Conservation (phyloP, 1,140 invertebrate genomes). For the Stegodyphus mimosarum region DNA sequence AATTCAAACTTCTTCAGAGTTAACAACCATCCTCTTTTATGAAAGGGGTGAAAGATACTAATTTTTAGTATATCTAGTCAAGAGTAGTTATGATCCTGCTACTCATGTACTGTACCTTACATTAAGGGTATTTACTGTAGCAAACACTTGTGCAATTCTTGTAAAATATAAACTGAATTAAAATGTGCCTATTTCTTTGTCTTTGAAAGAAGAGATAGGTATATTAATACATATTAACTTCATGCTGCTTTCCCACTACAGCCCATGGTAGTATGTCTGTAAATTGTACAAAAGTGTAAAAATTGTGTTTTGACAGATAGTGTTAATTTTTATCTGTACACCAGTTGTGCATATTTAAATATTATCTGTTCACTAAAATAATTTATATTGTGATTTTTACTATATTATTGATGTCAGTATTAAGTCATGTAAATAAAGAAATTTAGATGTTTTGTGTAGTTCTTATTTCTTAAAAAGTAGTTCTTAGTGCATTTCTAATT, state of each 20-base stretch:
- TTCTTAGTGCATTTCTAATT: neutral
- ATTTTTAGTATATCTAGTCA: conserved; percentile 43
- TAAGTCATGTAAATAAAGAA: conserved; percentile 5
- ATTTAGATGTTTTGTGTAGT: neutral
- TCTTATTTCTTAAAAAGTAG: neutral
- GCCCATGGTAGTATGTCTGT: neutral
- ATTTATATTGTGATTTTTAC: neutral
- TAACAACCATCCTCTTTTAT: too few relatives aligned
- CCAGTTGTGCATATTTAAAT: neutral
- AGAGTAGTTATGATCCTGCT: conserved; percentile 40
- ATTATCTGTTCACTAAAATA: neutral
- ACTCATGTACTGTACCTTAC: conserved; percentile 53
- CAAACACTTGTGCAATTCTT: conserved; percentile 11
- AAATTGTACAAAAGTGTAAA: neutral
- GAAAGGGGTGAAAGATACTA: neutral
- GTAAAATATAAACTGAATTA: neutral
- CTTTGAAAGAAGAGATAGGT: neutral
- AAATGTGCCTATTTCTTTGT: neutral
- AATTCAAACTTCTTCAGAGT: neutral
- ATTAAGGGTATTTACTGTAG: conserved; percentile 56
- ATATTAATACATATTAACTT: neutral
- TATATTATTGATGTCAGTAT: neutral
- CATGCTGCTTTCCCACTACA: too few relatives aligned
- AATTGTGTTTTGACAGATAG: neutral
- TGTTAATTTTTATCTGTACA: neutral